Evolutionary conservation across 1,140 invertebrate species (phyloP).

Genomic region (Bombyx mandarina): DNA sequence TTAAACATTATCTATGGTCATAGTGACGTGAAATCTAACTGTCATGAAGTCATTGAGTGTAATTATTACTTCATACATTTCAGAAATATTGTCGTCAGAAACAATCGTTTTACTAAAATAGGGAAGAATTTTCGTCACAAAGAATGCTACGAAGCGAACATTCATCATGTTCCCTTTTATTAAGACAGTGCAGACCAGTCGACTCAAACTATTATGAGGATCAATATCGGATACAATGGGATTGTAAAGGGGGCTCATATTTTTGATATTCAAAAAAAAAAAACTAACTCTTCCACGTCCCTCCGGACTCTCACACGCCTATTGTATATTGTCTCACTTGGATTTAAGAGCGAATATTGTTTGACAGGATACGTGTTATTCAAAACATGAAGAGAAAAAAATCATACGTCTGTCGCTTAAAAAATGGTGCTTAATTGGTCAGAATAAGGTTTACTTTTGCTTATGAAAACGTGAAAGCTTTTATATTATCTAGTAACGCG

Average conservation of each 20-base stretch:
- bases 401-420: constrained; percentile 12
- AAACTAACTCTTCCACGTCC: constrained; percentile 58
- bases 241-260: constrained; percentile 68
- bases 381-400: constrained; percentile 44
- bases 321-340: constrained; percentile 26
- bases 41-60: too few species aligned
- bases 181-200: constrained; percentile 51
- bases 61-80: too few species aligned
- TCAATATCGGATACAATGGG: constrained; percentile 67
- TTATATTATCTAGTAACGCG: constrained; percentile 63
- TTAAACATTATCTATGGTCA: too few species aligned
- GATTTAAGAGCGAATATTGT: constrained; percentile 42
- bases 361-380: constrained; percentile 48
- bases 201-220: constrained; percentile 62
- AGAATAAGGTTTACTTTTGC: constrained; percentile 26
- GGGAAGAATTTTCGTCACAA: not conserved
- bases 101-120: constrained; percentile 8
- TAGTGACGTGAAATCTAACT: too few species aligned
- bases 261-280: constrained; percentile 59
- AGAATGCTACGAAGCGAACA: constrained; percentile 9
- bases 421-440: constrained; percentile 16
- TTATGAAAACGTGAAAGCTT: constrained; percentile 40
- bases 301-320: constrained; percentile 20
- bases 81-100: constrained; percentile 9
- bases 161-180: constrained; percentile 58